phyloP scores from a whole-genome alignment of 1,140 invertebrate species.

The Drosophila saltans region DNA sequence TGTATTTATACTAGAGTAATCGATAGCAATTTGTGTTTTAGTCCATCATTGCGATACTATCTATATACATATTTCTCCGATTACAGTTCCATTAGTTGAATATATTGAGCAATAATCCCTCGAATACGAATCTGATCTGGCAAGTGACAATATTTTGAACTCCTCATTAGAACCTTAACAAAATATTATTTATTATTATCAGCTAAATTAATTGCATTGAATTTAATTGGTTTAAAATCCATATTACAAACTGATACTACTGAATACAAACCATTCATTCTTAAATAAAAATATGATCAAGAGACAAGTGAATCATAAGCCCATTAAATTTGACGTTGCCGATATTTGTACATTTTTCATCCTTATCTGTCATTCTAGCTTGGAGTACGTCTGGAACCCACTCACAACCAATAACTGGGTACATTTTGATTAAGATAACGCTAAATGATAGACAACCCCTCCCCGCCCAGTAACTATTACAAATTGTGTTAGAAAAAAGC shows the following conservation, averaged over 20 bases:
- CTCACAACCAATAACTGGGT: neutral
- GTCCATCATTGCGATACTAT: too few species aligned
- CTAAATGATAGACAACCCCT: neutral
- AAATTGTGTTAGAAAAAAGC: neutral
- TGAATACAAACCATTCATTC: neutral
- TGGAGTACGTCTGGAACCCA: neutral
- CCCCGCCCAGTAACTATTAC: neutral
- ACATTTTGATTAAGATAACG: conserved; percentile 4
- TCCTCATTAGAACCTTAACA: too few species aligned
- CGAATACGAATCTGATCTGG: too few species aligned
- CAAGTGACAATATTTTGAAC: too few species aligned
- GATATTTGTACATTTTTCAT: neutral
- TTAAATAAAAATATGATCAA: neutral
- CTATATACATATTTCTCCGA: too few species aligned
- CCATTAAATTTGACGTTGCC: conserved; percentile 2
- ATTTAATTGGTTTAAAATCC: too few species aligned
- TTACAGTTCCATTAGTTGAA: too few species aligned
- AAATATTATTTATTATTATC: too few species aligned
- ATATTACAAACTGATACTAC: too few species aligned
- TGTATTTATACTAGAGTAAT: conserved; percentile 12
- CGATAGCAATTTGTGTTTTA: neutral
- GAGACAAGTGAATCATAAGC: neutral
- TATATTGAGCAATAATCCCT: too few species aligned
- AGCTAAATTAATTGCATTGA: too few species aligned
- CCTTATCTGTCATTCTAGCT: neutral